Percentiles rank a stretch among this genome's conserved stretches.
Conservation (phyloP, 2,888 invertebrate species). For the Rhamphomyia laevipes region DNA sequence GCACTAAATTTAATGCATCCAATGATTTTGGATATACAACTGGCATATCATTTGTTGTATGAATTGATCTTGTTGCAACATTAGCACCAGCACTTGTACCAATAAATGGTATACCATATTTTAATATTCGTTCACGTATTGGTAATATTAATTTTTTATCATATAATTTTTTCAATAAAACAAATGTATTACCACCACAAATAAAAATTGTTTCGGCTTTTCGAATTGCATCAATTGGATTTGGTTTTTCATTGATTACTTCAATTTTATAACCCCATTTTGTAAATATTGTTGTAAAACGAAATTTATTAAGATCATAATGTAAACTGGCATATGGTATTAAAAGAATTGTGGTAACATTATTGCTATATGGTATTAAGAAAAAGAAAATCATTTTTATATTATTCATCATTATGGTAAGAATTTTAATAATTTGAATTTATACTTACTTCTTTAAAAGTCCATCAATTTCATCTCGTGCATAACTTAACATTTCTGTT, state of each 20-base stretch:
- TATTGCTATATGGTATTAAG: constrained; percentile 37
- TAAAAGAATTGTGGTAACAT: constrained; percentile 49
- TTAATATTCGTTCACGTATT: constrained; percentile 46
- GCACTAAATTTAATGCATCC: constrained; percentile 55
- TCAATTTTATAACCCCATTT: constrained; percentile 49
- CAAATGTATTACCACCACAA: constrained; percentile 66
- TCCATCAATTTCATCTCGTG: constrained; percentile 48
- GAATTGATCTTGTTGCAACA: constrained; percentile 59
- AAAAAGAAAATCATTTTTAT: neutral
- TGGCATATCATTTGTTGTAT: constrained; percentile 76
- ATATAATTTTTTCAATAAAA: constrained; percentile 52
- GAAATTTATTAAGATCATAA: constrained; percentile 47
- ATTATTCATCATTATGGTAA: too few species aligned
- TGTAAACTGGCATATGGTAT: constrained; percentile 57
- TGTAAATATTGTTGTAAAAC: constrained; percentile 43
- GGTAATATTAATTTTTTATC: constrained; percentile 47
- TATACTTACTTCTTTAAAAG: constrained; percentile 41
- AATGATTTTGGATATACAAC: constrained; percentile 56
- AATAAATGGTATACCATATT: constrained; percentile 53
- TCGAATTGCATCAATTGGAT: constrained; percentile 43
- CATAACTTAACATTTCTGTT: constrained; percentile 52
- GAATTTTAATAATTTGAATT: too few species aligned
- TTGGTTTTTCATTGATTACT: constrained; percentile 46
- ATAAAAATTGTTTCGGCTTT: constrained; percentile 54
- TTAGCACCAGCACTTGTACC: constrained; percentile 68